Percentiles rank a stretch among this genome's conserved stretches.
Evolutionary conservation across 2,888 invertebrate genomes (phyloP).

Genomic region (Vandiemenella viatica): DNA sequence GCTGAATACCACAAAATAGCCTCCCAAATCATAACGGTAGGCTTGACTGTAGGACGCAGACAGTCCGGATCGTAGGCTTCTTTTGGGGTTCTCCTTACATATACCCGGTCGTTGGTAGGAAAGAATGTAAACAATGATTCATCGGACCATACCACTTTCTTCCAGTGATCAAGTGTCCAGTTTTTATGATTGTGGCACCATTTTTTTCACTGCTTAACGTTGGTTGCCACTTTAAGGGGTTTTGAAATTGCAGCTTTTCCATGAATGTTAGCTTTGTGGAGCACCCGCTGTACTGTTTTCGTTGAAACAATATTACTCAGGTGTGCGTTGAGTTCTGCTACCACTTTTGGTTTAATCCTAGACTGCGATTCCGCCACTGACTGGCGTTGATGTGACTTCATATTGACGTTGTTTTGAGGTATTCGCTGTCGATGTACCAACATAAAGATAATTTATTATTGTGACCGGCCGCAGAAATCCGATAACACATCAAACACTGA

Average conservation of each 20-base stretch:
- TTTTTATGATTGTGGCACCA: not conserved
- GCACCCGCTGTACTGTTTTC: not conserved
- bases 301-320: not conserved
- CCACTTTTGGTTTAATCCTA: no score
- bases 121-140: not conserved
- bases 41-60: not conserved
- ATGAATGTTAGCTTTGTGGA: not conserved
- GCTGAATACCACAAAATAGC: not conserved
- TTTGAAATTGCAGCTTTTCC: not conserved
- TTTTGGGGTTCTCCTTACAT: not conserved
- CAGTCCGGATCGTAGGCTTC: not conserved
- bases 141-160: not conserved
- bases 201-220: not conserved
- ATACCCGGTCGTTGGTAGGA: not conserved
- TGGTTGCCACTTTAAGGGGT: not conserved
- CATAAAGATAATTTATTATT: no score
- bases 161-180: not conserved
- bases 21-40: not conserved
- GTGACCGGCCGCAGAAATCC: no score
- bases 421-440: no score
- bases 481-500: no score
- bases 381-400: no score
- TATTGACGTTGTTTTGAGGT: no score
- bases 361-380: no score
- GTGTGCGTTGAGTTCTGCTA: no score